Evolutionary conservation across 2,888 invertebrate species (phyloP).

Genomic region (Synanthedon myopaeformis): DNA sequence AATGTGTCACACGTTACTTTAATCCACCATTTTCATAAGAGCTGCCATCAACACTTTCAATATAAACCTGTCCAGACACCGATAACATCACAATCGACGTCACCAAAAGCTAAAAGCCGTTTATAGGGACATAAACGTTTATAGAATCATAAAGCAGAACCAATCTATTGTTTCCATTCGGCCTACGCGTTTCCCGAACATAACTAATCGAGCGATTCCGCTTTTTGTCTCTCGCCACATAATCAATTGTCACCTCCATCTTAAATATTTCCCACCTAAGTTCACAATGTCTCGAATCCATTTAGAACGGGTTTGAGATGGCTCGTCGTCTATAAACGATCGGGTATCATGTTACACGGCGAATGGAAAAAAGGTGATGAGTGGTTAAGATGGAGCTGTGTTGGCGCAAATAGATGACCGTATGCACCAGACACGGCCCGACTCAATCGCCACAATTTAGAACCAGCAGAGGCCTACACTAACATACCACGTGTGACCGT

Average conservation of each 20-base stretch:
- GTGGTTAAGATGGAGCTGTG: constrained; percentile 40
- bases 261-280: constrained; percentile 54
- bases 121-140: constrained; percentile 66
- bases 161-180: constrained; percentile 61
- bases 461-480: constrained; percentile 25
- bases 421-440: constrained; percentile 26
- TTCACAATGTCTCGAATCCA: constrained; percentile 46
- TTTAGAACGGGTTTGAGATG: constrained; percentile 58
- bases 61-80: constrained; percentile 50
- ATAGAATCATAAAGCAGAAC: constrained; percentile 66
- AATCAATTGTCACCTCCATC: constrained; percentile 65
- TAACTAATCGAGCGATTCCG: constrained; percentile 63
- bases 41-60: constrained; percentile 39
- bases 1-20: constrained; percentile 11
- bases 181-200: constrained; percentile 57
- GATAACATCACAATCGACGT: constrained; percentile 58
- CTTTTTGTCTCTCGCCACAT: constrained; percentile 59
- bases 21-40: constrained; percentile 30
- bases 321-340: constrained; percentile 52
- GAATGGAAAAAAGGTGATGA: constrained; percentile 59
- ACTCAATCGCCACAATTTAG: constrained; percentile 17
- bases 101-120: constrained; percentile 61
- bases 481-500: constrained; percentile 26
- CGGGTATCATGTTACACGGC: constrained; percentile 60
- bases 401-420: constrained; percentile 52